Evolutionary conservation across 2,797 vertebrate genomes (phyloP), one percentile per base, ranked within the genome.

Genomic region (Hypotaenidia okinawae): DNA sequence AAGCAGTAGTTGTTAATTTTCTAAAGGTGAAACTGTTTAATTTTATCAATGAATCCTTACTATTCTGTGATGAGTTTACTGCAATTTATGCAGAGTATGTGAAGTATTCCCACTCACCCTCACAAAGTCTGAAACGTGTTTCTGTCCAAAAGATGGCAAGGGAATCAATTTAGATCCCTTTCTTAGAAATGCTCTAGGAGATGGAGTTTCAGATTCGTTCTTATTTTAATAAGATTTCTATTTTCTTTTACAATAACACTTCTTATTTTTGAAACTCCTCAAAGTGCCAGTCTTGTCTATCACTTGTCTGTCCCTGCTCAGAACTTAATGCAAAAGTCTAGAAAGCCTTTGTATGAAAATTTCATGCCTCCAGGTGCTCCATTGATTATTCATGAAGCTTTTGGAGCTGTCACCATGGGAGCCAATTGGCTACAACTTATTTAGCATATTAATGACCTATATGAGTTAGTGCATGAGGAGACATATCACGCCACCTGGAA

Each of bases 361-460:
- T 97, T 97, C 96, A 97, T 96, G 96, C 97, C 97, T 98, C 97
- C 97, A 98, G 97, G 98, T 98, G 98, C 97, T 84, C 52, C 81
- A 95, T 97, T 97, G 97, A 97, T 98, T 98, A 98, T 98, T 98
- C 97, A 98, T 98, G 97, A 98, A 97, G 93, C 93, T 96, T 97
- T 95, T 86, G 43, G 95, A 92, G 90, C 97, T 96, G 97, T 98
- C 97, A 74, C 97, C 97, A 96, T 95, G 96, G 97, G 96, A 98
- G 97, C 97, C 96, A 96, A 98, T 98, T 97, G 97, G 98, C 97
- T 95, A 97, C 62, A 78, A 96, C 51, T 87, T 96, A 96, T 94
- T 98, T 97, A 97, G 98, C 98, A 98, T 98, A 98, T 98, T 98
- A 98, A 98, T 97, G 97, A 94, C 95, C 96, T 94, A 54, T 95